Evolutionary conservation across 2,113 vertebrate genomes (phyloP).

Genomic region (Microcebus tavaratra): DNA sequence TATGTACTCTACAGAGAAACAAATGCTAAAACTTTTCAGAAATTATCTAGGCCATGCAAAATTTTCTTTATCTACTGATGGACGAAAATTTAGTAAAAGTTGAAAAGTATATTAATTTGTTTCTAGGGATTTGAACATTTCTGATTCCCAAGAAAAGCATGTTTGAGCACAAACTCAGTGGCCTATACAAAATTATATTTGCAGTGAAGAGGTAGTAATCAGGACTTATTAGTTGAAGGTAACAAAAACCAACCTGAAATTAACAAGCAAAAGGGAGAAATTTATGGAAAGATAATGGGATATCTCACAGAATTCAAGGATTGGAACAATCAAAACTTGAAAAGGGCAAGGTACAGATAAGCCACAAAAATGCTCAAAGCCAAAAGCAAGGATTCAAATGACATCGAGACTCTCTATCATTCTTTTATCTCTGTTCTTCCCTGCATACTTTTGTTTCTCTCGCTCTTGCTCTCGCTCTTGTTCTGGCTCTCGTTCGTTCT

Average conservation of each 20-base stretch:
- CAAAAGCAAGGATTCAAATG: not conserved
- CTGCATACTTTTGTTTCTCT: not conserved
- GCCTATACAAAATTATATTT: not conserved
- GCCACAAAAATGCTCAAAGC: not conserved
- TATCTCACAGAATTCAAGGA: not conserved
- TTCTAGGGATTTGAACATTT: not conserved
- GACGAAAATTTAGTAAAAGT: not conserved
- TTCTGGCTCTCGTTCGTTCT: too few species aligned
- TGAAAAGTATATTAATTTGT: not conserved
- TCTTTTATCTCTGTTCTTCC: not conserved
- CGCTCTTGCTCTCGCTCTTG: too few species aligned
- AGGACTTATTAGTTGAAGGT: not conserved
- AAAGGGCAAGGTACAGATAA: not conserved
- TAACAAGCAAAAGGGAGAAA: not conserved
- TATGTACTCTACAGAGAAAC: not conserved
- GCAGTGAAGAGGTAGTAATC: not conserved
- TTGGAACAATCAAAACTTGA: not conserved
- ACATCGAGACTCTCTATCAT: not conserved
- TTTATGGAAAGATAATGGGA: not conserved
- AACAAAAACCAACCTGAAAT: not conserved
- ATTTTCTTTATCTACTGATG: slow-evolving; percentile 9
- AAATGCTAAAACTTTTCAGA: slow-evolving; percentile 13
- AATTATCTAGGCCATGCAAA: not conserved
- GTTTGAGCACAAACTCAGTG: not conserved
- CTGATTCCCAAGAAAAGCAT: not conserved